Conservation (phyloP, 2,888 invertebrate genomes). For the Blastobasis adustella region DNA sequence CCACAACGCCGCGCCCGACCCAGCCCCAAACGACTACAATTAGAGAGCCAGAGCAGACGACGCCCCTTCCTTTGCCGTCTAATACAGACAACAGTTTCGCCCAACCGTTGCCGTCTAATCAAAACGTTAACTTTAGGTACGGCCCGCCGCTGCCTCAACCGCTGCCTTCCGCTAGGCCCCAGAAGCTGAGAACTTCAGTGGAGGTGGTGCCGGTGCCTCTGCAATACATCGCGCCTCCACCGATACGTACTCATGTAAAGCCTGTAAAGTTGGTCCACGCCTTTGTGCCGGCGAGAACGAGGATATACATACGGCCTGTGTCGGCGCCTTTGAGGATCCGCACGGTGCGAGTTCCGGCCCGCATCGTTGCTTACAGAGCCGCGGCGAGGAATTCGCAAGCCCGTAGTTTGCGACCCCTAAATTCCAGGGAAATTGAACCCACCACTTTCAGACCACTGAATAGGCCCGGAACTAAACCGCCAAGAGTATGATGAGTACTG, state of each 20-base stretch:
- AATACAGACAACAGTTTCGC: slow-evolving; percentile 50
- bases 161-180: slow-evolving; percentile 24
- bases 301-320: slow-evolving; percentile 50
- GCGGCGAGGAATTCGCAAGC: slow-evolving; percentile 24
- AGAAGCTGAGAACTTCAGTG: slow-evolving; percentile 53
- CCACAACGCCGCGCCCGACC: slow-evolving; percentile 42
- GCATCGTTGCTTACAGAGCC: slow-evolving; percentile 19
- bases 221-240: slow-evolving; percentile 59
- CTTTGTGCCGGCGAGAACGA: slow-evolving; percentile 44
- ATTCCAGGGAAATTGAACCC: slow-evolving; percentile 42
- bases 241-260: slow-evolving; percentile 28
- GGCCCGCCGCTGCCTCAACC: slow-evolving; percentile 31
- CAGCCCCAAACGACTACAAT: slow-evolving; percentile 33
- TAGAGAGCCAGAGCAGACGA: slow-evolving; percentile 38
- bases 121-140: slow-evolving; percentile 44
- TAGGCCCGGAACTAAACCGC: slow-evolving; percentile 42
- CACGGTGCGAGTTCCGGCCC: slow-evolving; percentile 26
- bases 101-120: slow-evolving; percentile 51
- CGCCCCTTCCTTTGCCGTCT: slow-evolving; percentile 40
- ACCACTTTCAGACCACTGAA: slow-evolving; percentile 47
- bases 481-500: slow-evolving; percentile 30
- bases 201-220: slow-evolving; percentile 60
- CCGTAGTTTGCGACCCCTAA: slow-evolving; percentile 21
- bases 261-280: slow-evolving; percentile 47
- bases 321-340: slow-evolving; percentile 27